Evolutionary conservation across 2,113 vertebrate species (phyloP).

Genomic region (Aspiorhynchus laticeps): DNA sequence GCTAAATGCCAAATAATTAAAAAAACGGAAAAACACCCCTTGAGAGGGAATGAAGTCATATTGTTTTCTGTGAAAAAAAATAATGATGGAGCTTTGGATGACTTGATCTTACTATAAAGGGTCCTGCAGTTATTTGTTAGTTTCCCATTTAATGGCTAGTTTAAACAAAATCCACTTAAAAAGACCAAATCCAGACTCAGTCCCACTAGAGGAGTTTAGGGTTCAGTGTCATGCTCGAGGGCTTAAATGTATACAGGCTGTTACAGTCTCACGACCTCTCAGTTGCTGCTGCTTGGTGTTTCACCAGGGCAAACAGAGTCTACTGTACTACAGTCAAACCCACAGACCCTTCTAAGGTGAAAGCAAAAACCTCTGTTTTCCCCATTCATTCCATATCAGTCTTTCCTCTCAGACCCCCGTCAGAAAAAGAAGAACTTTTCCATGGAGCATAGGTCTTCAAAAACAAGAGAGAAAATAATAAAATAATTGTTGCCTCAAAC

Average conservation of each 20-base stretch:
- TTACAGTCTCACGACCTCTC: constrained; percentile 2
- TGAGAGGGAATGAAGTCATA: no score
- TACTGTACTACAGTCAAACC: not conserved
- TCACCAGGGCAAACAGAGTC: not conserved
- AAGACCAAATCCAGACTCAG: not conserved
- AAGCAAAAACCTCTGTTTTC: constrained; percentile 14
- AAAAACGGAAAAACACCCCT: no score
- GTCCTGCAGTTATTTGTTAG: not conserved
- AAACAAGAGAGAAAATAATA: not conserved
- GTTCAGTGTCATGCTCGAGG: not conserved
- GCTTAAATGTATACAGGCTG: not conserved
- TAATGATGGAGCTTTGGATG: not conserved
- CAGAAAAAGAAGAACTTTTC: not conserved
- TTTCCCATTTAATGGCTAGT: not conserved
- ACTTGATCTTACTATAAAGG: not conserved
- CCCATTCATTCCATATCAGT: not conserved
- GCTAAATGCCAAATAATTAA: not conserved
- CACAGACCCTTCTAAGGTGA: constrained; percentile 11
- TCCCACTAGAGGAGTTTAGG: not conserved
- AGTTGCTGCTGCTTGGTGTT: not conserved
- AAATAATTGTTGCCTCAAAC: not conserved
- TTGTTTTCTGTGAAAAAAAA: no score
- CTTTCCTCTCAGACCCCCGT: constrained; percentile 3
- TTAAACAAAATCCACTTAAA: not conserved
- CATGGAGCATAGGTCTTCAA: not conserved